Conservation (phyloP, 2,888 invertebrate genomes). For the Microplitis deprimator region DNA sequence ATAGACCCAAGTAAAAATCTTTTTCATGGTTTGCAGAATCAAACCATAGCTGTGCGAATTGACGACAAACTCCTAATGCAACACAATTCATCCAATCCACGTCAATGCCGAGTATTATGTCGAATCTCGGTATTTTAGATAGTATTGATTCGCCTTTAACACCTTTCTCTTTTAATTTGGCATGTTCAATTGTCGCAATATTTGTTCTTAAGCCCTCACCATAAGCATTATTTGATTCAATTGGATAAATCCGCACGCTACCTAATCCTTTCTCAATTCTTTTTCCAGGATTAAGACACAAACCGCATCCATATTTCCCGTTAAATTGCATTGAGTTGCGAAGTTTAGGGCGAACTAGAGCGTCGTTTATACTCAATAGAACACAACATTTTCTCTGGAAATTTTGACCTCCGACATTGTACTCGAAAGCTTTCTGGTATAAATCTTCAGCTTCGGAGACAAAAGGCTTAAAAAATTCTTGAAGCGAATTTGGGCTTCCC, state of each 20-base stretch:
- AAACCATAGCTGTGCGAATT: constrained; percentile 35
- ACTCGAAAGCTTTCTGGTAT: neutral
- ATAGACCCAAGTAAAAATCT: constrained; percentile 25
- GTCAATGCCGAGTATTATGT: constrained; percentile 24
- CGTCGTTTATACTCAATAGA: neutral
- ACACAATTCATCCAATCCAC: constrained; percentile 37
- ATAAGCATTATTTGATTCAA: neutral
- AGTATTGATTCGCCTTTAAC: constrained; percentile 22
- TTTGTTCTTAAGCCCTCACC: neutral
- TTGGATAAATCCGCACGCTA: constrained; percentile 12
- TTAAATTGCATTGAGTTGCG: neutral
- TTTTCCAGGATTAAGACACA: neutral
- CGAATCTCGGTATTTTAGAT: constrained; percentile 13
- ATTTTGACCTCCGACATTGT: too few relatives aligned
- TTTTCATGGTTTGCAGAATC: neutral
- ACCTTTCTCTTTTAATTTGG: constrained; percentile 2
- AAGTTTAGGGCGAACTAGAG: neutral
- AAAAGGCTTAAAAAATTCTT: constrained; percentile 2
- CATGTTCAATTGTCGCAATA: neutral
- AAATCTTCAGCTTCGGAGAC: neutral
- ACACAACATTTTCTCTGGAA: neutral
- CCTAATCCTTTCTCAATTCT: neutral
- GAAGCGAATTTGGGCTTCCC: neutral
- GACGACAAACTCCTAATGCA: constrained; percentile 21
- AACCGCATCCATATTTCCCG: neutral